Base-by-base conservation (phyloP, 2,113 vertebrate genomes). In the Grantiella picta region DNA sequence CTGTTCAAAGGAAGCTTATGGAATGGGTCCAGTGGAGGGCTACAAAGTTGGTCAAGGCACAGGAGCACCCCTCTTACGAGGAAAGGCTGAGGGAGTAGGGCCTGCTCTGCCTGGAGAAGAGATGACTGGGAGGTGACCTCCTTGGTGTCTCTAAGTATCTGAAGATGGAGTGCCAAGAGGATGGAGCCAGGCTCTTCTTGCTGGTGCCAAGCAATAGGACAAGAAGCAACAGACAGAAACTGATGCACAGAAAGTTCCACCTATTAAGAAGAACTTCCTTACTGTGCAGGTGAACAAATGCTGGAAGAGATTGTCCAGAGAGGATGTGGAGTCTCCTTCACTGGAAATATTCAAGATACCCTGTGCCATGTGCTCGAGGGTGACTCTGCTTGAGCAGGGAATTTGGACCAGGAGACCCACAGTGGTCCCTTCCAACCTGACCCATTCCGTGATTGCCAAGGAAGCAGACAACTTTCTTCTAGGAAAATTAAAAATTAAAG, bases 241-340 rank as follows among this genome's bases (percentile, higher is more conserved):
- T 33, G 12, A 65, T 24, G 27, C 23, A 7, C 2, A 52, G 52
- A 10, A 36, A 52, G 8, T 45, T 73, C 22, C 29, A 42, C 14
- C 33, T n/a, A 24, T 52, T 15, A 44, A 7, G 42, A 59, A 66
- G 27, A 14, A 47, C 7, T 21, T 45, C 60, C 19, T 42, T n/a
- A 59, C 23, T 52, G 23, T 52, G 12, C 5, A 22, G 22, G 12
- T 65, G 36, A 33, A 15, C 0, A 0, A 36, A 3, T 5, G 3
- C 10, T 28, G 36, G 31, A 88, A 59, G 15, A 66, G 44, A 20
- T 19, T 81, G 27, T 6, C 23, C 60, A 66, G 23, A 45, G 15
- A 45, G 7, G 2, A 3, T 29, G 11, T 29, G 7, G 24, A 17
- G 11, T 59, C 19, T 52, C 11, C 23, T 9, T 53, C 45, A 25